A percentile compares a stretch with the other conserved stretches of the same genome.
phyloP scores from a whole-genome alignment of 2,888 invertebrate species.

The Camponotus fellah region DNA sequence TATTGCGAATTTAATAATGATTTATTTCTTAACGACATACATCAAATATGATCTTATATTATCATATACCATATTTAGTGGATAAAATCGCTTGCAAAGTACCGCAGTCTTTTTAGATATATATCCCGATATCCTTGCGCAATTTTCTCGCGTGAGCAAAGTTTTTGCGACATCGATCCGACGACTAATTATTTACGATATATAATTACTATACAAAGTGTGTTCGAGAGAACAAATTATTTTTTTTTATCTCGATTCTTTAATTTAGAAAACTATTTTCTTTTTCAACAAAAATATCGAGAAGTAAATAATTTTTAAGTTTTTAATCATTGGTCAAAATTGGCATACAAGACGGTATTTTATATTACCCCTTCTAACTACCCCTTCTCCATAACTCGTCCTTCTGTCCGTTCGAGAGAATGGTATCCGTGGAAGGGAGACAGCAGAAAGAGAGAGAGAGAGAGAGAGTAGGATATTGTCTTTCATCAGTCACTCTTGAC shows the following conservation, averaged over 20 bases:
- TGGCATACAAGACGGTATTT: neutral
- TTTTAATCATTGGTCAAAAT: neutral
- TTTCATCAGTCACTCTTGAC: conserved; percentile 18
- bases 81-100: neutral
- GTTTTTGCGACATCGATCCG: conserved; percentile 41
- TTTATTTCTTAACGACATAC: neutral
- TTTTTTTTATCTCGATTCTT: neutral
- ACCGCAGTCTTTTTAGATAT: neutral
- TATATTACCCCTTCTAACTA: neutral
- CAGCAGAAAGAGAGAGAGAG: neutral
- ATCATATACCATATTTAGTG: neutral
- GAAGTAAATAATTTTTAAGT: neutral
- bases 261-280: neutral
- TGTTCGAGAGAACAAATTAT: neutral
- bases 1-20: neutral
- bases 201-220: conserved; percentile 19
- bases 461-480: conserved; percentile 1
- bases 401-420: neutral
- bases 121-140: conserved; percentile 15
- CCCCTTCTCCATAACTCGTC: neutral
- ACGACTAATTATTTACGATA: conserved; percentile 28
- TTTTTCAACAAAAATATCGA: neutral
- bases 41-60: neutral
- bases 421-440: neutral
- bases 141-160: conserved; percentile 47